These are phyloP conservation scores for Epinotia demarniana DNA, from an alignment of 2,888 invertebrate genomes.

Conservation along the genomic window DNA sequence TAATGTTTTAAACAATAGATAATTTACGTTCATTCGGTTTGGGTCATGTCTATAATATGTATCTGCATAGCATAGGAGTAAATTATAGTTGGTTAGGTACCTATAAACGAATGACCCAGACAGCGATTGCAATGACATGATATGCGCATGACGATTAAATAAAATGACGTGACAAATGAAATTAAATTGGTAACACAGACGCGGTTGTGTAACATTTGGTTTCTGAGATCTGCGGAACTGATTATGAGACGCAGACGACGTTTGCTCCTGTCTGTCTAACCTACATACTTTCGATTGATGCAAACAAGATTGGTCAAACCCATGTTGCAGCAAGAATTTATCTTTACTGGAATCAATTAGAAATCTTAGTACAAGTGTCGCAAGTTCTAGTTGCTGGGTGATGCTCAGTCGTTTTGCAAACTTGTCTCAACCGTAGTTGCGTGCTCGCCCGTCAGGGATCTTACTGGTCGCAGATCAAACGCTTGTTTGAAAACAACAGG, in stretches of 20 bases:
- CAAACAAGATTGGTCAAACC: slow-evolving; percentile 36
- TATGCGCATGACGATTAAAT: slow-evolving; percentile 17
- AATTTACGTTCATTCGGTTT: neutral
- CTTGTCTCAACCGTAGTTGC: neutral
- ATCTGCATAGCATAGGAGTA: neutral
- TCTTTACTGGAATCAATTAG: slow-evolving; percentile 41
- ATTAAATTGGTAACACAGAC: slow-evolving; percentile 34
- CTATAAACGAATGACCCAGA: slow-evolving; percentile 17
- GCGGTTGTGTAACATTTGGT: slow-evolving; percentile 28
- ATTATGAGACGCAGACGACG: slow-evolving; percentile 22
- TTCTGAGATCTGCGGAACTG: slow-evolving; percentile 36
- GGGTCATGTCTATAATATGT: neutral
- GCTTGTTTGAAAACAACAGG: slow-evolving; percentile 7
- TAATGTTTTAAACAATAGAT: neutral
- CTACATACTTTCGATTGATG: slow-evolving; percentile 34
- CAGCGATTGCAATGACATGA: slow-evolving; percentile 4
- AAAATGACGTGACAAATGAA: slow-evolving; percentile 33
- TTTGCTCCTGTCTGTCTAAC: slow-evolving; percentile 25
- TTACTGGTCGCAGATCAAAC: slow-evolving; percentile 12
- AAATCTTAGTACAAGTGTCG: slow-evolving; percentile 24
- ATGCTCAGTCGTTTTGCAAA: slow-evolving; percentile 26
- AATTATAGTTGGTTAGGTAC: neutral
- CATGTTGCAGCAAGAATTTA: slow-evolving; percentile 25
- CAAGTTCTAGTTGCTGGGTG: slow-evolving; percentile 11
- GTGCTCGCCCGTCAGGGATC: neutral